phyloP scores from a whole-genome alignment of 1,140 invertebrate genomes.

The Triops cancriformis region DNA sequence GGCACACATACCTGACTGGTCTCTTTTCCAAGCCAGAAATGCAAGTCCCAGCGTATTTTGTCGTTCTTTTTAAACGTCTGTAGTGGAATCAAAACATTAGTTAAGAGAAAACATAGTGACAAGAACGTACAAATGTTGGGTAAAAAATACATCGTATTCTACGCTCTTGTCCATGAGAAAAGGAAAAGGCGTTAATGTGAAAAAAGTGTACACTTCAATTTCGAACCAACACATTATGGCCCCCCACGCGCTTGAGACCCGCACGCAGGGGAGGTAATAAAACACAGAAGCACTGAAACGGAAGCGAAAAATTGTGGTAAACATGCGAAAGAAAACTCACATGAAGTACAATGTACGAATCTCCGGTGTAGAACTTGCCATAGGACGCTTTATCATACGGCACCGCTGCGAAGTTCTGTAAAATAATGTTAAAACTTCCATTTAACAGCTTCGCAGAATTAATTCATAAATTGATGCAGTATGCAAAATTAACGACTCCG shows the following conservation, averaged over 20 bases:
- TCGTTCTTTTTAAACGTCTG: conserved; percentile 48
- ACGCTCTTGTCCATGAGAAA: neutral
- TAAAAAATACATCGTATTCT: neutral
- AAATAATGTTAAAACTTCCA: conserved; percentile 33
- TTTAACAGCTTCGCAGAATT: neutral
- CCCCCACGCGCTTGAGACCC: neutral
- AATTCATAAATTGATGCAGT: neutral
- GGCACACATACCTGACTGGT: conserved; percentile 53
- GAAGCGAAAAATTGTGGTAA: conserved; percentile 17
- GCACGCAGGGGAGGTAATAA: neutral
- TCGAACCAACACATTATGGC: neutral
- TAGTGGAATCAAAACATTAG: conserved; percentile 24
- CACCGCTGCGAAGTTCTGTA: conserved; percentile 71
- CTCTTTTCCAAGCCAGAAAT: conserved; percentile 80
- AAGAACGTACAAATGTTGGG: neutral
- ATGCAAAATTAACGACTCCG: neutral
- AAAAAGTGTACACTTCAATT: neutral
- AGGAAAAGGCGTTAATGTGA: no score
- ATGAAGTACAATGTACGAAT: conserved; percentile 80
- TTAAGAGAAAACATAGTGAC: neutral
- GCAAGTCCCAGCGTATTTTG: conserved; percentile 66
- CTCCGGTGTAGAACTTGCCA: conserved; percentile 81
- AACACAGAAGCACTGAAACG: conserved; percentile 19
- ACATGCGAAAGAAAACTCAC: conserved; percentile 48
- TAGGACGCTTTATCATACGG: conserved; percentile 61